Conservation (phyloP, 2,113 vertebrate species). For the Oryzias woworae region DNA sequence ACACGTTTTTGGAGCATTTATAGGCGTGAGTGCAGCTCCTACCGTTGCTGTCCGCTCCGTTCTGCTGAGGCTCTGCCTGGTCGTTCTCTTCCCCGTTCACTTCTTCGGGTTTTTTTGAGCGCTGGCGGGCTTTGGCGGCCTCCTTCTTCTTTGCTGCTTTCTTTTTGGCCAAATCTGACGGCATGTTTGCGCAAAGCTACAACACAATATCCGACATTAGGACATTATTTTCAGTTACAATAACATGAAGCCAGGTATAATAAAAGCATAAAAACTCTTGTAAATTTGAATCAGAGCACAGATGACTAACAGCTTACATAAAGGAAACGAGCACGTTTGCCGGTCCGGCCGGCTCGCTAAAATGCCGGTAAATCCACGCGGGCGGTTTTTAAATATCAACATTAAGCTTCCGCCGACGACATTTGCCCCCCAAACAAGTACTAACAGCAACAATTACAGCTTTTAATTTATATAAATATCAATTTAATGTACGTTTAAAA, state of each 20-base stretch:
- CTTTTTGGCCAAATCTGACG: conserved; percentile 95
- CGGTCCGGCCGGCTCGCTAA: not conserved
- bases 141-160: conserved; percentile 98
- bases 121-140: conserved; percentile 89
- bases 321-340: not conserved
- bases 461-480: conserved; percentile 15
- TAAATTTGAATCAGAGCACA: not conserved
- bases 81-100: conserved; percentile 59
- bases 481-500: conserved; percentile 44
- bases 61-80: conserved; percentile 62
- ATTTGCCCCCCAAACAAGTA: no score
- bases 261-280: no score
- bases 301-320: conserved; percentile 13
- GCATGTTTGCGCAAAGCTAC: conserved; percentile 78
- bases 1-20: no score
- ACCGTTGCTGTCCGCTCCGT: conserved; percentile 81
- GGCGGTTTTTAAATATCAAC: no score
- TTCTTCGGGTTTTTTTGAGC: conserved; percentile 82
- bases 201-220: not conserved
- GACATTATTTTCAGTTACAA: not conserved
- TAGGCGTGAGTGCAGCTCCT: conserved; percentile 30
- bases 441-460: not conserved
- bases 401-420: no score
- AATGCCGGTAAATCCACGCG: not conserved
- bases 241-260: no score